These are phyloP conservation scores for Medauroidea extradentata DNA, from an alignment of 1,140 invertebrate genomes.

Conservation along the genomic window DNA sequence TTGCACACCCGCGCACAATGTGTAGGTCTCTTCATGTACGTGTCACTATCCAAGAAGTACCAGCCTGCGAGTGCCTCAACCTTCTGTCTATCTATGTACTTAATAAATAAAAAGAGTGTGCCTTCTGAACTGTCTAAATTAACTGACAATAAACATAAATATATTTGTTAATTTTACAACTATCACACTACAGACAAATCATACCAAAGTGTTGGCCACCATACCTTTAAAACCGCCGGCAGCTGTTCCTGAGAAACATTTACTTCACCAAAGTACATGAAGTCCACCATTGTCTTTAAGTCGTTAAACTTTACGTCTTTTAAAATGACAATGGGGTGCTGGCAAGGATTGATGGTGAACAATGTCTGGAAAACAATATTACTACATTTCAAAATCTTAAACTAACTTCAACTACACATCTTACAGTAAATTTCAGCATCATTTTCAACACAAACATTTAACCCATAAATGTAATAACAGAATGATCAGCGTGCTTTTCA, in stretches of 20 bases:
- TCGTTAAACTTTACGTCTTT: constrained; percentile 84
- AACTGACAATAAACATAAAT: not conserved
- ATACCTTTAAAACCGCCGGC: constrained; percentile 72
- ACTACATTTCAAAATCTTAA: no score
- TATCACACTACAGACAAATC: not conserved
- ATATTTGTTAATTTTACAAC: not conserved
- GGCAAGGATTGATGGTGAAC: constrained; percentile 79
- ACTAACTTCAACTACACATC: no score
- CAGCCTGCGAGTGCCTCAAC: no score
- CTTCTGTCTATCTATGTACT: no score
- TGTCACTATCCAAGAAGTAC: not conserved
- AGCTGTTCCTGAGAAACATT: constrained; percentile 85
- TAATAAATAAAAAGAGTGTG: no score
- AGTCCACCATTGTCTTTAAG: constrained; percentile 83
- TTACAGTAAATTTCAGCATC: no score
- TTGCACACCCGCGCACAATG: no score
- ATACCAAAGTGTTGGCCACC: not conserved
- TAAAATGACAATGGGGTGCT: constrained; percentile 85
- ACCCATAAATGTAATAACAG: no score
- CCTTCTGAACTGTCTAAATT: not conserved
- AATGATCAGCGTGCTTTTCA: no score
- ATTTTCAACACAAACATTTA: no score
- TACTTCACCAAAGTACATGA: constrained; percentile 90
- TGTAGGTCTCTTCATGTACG: no score
- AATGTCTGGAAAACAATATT: no score